These are phyloP conservation scores for Meteorus sp. DNA, from an alignment of 1,140 invertebrate species.

Conservation along the genomic window DNA sequence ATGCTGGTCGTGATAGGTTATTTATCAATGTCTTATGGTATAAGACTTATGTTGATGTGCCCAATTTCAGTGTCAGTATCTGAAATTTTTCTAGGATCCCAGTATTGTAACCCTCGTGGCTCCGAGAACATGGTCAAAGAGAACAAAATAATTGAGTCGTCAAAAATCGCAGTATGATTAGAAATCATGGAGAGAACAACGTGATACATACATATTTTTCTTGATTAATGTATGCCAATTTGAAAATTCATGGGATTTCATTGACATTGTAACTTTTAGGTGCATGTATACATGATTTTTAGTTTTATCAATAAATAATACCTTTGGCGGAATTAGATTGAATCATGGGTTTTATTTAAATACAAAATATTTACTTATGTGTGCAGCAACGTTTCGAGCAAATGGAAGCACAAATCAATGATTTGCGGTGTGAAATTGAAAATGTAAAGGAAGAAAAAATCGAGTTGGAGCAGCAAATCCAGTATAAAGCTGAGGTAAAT, in stretches of 20 bases:
- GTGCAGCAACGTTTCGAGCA: constrained; percentile 55
- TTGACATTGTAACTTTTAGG: constrained; percentile 17
- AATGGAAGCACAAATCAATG: constrained; percentile 55
- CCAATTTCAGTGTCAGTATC: too few species aligned
- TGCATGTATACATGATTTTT: constrained; percentile 11
- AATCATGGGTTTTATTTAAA: constrained; percentile 46
- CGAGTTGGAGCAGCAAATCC: constrained; percentile 49
- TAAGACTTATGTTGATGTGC: too few species aligned
- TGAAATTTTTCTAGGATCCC: constrained; percentile 44
- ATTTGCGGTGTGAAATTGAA: constrained; percentile 51
- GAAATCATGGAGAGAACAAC: not conserved
- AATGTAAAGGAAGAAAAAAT: constrained; percentile 50
- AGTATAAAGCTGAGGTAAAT: constrained; percentile 50
- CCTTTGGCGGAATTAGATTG: constrained; percentile 5
- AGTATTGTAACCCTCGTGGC: constrained; percentile 49
- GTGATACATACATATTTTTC: too few species aligned
- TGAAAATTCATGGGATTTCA: constrained; percentile 9
- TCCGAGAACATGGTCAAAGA: constrained; percentile 49
- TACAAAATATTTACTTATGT: constrained; percentile 41
- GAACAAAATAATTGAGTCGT: constrained; percentile 40
- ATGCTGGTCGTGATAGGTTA: too few species aligned
- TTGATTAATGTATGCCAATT: too few species aligned
- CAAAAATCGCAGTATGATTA: constrained; percentile 9
- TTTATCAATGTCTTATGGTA: too few species aligned
- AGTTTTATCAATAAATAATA: constrained; percentile 13